Evolutionary conservation across 35 echinoderm and acorn worm genomes (phyloP), one percentile per base, ranked within the genome.

Genomic region (Nesometra sesokonis): DNA sequence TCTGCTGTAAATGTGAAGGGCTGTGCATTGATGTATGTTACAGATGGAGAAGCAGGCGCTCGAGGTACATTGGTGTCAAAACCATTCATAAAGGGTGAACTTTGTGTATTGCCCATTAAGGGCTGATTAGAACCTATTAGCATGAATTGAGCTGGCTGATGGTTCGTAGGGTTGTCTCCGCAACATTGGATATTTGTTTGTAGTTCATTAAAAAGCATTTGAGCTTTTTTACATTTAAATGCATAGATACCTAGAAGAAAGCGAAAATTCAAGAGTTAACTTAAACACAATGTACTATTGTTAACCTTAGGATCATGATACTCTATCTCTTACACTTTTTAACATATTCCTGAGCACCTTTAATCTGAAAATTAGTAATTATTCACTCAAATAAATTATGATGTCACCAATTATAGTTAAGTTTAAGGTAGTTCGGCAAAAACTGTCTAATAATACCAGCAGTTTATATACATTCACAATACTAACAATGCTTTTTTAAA

Each of bases 161-260:
- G 35, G 84, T 89, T 31, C 27, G 7, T 77, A 1, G 78, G 80
- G 3, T 89, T 84, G 17, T 82, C 90, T 0, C 83, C 86, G 5
- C 84, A 84, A 29, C 86, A 40, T 76, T 99, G 87, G 27, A 93
- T 90, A 57, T 99, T 99, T n/a, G 86, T 78, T 82, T 99, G 87
- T 0, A 99, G 90, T 17, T 92, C 29, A 31, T 91, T 85, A 37
- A 99, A 99, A 19, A 99, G 84, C 86, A 92, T 88, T 30, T 91
- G 85, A 3, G 90, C 92, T 29, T 91, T 47, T 31, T 94, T 99
- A 76, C 96, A 93, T 84, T 97, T 97, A 82, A 97, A 97, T 30
- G 95, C 95, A 52, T 97, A 97, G 46, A 97, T 93, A 32, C 95
- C 95, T 97, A 77, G 2, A 87, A 37, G 78, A 88, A 39, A 31